Evolutionary conservation across 2,888 invertebrate genomes (phyloP), one percentile per base, ranked within the genome.

Genomic region (Spilarctia lutea): DNA sequence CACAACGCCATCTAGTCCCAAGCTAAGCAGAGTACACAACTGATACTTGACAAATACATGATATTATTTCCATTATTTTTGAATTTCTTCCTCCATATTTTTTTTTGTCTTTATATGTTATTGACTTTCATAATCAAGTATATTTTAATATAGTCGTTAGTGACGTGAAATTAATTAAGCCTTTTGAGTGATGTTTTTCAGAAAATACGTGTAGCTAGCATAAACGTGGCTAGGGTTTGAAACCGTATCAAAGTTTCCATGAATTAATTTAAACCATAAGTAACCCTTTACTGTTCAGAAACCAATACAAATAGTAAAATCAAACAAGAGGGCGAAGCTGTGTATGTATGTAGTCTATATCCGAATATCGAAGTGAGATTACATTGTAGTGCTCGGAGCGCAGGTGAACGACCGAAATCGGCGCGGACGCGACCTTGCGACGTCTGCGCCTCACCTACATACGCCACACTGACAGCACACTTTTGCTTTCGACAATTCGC

Each of bases 401-500:
- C 91, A 92, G 95, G 94, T 94, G 93, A 91, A 92, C 91, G 96
- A 89, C 96, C 96, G 93, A 90, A 94, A 92, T 94, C 93, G 95
- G 94, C 95, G 92, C 94, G 94, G 91, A 92, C 93, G 93, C 94
- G 96, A 95, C 96, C 95, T 93, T 95, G 96, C 93, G 89, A 86
- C 92, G 91, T 82, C 89, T 90, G 91, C 87, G 91, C 89, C 93
- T 95, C 94, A 95, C 95, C 95, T 95, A 95, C 95, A 94, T 94
- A 94, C 94, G 91, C 83, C 90, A 92, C 94, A 93, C 94, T 92
- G 87, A 84, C 83, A 91, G 90, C 87, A 93, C 93, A 95, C 95
- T 95, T 94, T 96, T 96, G 93, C 95, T 96, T 95, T 95, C 95
- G 94, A 89, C 91, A 92, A 91, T 93, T 91, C 92, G 94, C 94